Percentiles rank a stretch among this genome's conserved stretches.
These are phyloP conservation scores for Lydus trimaculatus DNA, from an alignment of 2,888 invertebrate genomes.

Conservation along the genomic window DNA sequence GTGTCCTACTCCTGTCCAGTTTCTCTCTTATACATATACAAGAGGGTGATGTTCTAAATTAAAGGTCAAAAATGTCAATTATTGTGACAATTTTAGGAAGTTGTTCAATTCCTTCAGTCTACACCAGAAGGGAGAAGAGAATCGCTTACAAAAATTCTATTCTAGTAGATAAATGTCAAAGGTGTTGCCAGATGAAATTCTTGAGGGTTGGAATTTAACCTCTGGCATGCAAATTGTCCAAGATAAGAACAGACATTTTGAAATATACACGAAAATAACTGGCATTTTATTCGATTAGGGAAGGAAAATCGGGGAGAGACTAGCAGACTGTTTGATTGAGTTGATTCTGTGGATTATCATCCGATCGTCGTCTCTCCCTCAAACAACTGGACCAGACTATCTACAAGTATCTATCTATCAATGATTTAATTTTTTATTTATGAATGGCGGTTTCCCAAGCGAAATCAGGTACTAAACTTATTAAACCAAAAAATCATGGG, in stretches of 20 bases:
- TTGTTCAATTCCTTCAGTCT: neutral
- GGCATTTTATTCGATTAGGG: neutral
- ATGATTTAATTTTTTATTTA: neutral
- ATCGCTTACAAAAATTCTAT: slow-evolving; percentile 16
- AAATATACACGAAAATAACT: slow-evolving; percentile 1
- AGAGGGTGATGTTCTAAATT: neutral
- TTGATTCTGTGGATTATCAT: too few species aligned
- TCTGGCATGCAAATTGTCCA: slow-evolving; percentile 27
- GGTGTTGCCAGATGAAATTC: slow-evolving; percentile 23
- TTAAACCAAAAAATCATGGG: neutral
- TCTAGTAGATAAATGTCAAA: slow-evolving; percentile 20
- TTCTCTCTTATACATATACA: neutral
- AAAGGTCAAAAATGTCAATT: slow-evolving; percentile 2
- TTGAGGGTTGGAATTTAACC: slow-evolving; percentile 24
- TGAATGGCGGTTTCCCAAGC: too few species aligned
- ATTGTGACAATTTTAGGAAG: neutral
- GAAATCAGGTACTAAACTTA: too few species aligned
- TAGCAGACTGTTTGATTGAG: too few species aligned
- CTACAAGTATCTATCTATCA: neutral
- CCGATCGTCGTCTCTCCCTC: too few species aligned
- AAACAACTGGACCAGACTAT: too few species aligned
- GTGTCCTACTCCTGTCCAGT: neutral
- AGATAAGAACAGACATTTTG: slow-evolving; percentile 24
- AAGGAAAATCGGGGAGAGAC: neutral
- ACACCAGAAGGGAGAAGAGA: too few species aligned